Percentiles rank a stretch among this genome's conserved stretches.
Conservation (phyloP, 2,888 invertebrate species). For the Lithophane ornitopus region DNA sequence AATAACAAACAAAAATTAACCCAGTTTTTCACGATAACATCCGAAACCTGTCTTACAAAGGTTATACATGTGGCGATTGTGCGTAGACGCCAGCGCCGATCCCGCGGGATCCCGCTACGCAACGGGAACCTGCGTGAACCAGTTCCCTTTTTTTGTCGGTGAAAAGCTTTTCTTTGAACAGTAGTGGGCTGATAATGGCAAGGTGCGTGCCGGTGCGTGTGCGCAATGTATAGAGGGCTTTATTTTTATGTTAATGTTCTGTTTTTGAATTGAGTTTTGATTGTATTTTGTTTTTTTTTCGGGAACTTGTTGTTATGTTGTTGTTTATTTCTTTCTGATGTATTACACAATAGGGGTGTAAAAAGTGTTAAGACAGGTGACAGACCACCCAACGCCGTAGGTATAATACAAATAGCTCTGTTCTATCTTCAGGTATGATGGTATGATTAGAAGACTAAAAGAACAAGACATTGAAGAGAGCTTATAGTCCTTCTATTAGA, state of each 20-base stretch:
- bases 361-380: background rate
- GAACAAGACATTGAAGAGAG: too few relatives aligned
- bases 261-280: slow-evolving; percentile 30
- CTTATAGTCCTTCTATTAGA: background rate
- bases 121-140: slow-evolving; percentile 83
- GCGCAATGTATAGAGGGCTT: slow-evolving; percentile 24
- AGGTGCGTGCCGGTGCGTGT: slow-evolving; percentile 47
- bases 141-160: slow-evolving; percentile 63
- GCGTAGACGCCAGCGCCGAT: slow-evolving; percentile 60
- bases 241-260: slow-evolving; percentile 44
- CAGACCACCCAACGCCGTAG: slow-evolving; percentile 10
- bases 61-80: slow-evolving; percentile 50
- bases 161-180: slow-evolving; percentile 62
- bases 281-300: slow-evolving; percentile 13
- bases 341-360: slow-evolving; percentile 4
- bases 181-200: slow-evolving; percentile 55
- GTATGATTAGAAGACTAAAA: background rate
- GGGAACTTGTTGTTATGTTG: slow-evolving; percentile 2
- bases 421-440: background rate
- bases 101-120: slow-evolving; percentile 70
- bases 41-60: slow-evolving; percentile 57
- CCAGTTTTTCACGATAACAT: slow-evolving; percentile 47
- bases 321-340: slow-evolving; percentile 3
- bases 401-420: background rate
- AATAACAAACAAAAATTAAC: slow-evolving; percentile 40